Base-by-base conservation (phyloP, 2,797 vertebrate species). In the Sebastes wilsoni region DNA sequence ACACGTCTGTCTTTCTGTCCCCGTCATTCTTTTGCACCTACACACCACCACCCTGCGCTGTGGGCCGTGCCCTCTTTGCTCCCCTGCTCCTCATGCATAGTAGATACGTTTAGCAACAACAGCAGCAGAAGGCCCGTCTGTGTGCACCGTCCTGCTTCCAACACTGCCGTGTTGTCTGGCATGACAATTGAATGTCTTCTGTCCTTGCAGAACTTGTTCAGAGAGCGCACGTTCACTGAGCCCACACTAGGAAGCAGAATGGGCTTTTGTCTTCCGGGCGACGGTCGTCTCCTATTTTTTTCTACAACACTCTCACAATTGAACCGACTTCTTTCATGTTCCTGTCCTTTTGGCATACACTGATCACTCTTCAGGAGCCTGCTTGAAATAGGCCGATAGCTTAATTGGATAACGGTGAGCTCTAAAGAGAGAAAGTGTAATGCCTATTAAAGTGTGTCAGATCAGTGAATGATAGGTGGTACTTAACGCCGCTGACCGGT, bases 371-470 rank as follows among this genome's bases (percentile, higher is more conserved):
- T 72, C 64, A 4, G 71, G 72, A 75, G 55, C 18, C 14, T 27
- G 27, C n/a, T 73, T 38, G 18, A 81, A 73, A 77, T 66, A 16
- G 77, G 28, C 46, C 9, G 18, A 75, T 38, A 32, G 58, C 77
- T 79, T 86, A 84, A 88, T 85, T 83, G 82, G 79, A 79, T 82
- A 66, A 75, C 6, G 3, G 42, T 60, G 55, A 87, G 71, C 81
- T 36, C 36, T 68, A 16, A 81, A 65, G 65, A 84, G 80, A 65
- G 65, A 85, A 38, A 16, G 64, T 22, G 64, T 84, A 86, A 86
- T 86, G 30, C 80, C 85, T 74, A 71, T 91, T 87, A 84, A 84
- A 77, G 72, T 52, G 70, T 56, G 46, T 67, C 77, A 30, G 80
- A 85, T 87, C 60, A 64, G 64, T 72, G 23, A 79, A 59, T 71